Evolutionary conservation across 2,888 invertebrate genomes (phyloP), one percentile per base, ranked within the genome.

Genomic region (Caenorhabditis imperialis): DNA sequence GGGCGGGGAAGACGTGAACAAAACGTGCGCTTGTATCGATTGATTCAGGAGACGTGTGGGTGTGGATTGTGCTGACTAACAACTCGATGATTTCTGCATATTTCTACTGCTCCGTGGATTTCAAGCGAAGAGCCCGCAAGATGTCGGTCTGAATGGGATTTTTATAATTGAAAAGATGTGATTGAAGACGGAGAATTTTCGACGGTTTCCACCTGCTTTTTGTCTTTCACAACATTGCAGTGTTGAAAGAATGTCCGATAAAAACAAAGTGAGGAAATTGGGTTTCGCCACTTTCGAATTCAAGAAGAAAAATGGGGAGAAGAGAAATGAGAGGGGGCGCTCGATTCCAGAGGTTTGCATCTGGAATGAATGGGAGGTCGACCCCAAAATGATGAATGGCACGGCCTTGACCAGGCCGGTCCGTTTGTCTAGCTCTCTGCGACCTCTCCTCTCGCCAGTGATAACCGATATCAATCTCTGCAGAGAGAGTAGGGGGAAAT

Each of bases 321-420:
- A 10, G 10, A 10, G 10, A 10, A 33, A 10, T 8, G 33, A 33
- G 33, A 6, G 10, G 10, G 16, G 6, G 16, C 42, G 20, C 18
- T 14, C 20, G 8, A 23, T 51, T 44, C 44, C n/a, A 22, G 23
- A 23, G 51, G 44, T 51, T 51, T 44, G 51, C 44, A 61, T 61
- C 22, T 50, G 42, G 51, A 61, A 61, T 61, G 51, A 61, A 51
- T 22, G 30, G 33, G n/a, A 30, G 30, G 10, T 30, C 7, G 30
- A 30, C 30, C 10, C 7, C 30, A 30, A 30, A 10, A 18, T 48
- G 40, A 57, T 65, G 65, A 65, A 57, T 65, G 65, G 65, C 65
- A 65, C 55, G 57, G 30, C 55, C 65, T 65, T 65, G 65, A 65
- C 55, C 65, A 57, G 50, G 48, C 55, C 57, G 33, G 50, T 35